Base-by-base conservation (phyloP, 2,888 invertebrate species). In the Flexamia atlantica region DNA sequence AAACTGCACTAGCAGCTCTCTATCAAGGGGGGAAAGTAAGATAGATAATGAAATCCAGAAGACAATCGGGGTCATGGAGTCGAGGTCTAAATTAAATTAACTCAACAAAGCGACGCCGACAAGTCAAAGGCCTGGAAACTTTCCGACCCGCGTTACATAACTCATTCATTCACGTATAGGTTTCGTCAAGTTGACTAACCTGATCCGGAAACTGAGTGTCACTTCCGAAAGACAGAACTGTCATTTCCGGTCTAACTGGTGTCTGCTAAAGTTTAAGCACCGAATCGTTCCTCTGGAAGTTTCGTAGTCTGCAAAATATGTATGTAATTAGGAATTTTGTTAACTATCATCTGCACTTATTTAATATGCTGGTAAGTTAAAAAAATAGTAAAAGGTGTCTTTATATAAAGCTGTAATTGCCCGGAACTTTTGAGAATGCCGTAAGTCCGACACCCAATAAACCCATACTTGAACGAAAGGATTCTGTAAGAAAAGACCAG, bases 161-260 rank as follows among this genome's bases (percentile, higher is more conserved):
- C 28, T 17, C 5, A 14, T 64, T 64, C 64, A 64, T 64, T 64
- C 64, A 30, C 64, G 10, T 20, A 53, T 53, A 53, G 28, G 64
- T 64, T 64, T 64, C 64, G 30, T 64, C 64, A 64, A 64, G 64
- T 64, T 64, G 64, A 17, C 64, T 14, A 28, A 30, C 64, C 64
- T 64, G 25, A 30, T 64, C 64, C 64, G 64, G 64, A 64, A 64
- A 64, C 64, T 28, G 30, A 28, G 17, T 64, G 30, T 30, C 64
- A 64, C 64, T 64, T 64, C 64, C 64, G 64, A 64, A 64, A 25
- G 64, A 30, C 64, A 30, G 9, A 30, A 64, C 64, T 64, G 64
- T 64, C 64, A 28, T 64, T 64, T 64, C 64, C 64, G 64, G 64
- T 64, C 64, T 25, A 17, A 64, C 64, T 28, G 64, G 28, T 64